Base-by-base conservation (phyloP, 2,797 vertebrate genomes). In the Myotis myotis region DNA sequence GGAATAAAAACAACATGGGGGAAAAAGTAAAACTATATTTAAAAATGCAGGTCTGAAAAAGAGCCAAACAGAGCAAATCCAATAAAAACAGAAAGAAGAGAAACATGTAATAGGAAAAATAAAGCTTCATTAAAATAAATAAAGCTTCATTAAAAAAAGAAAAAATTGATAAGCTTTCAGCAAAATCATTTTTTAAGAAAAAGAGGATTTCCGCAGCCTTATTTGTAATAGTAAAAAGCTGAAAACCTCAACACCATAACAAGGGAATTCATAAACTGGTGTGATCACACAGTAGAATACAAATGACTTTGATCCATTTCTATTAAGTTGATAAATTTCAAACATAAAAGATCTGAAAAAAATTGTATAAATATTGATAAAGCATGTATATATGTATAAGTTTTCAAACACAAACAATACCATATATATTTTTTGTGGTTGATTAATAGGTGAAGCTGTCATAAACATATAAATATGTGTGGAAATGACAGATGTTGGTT, bases 141-240 rank as follows among this genome's bases (percentile, higher is more conserved):
- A 70, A 96, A 44, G 16, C 28, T 71, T 47, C 19, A 49, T 30
- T 66, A 13, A 71, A 49, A 53, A 44, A 30, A 16, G 6, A 22
- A 72, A 81, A n/a, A n/a, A 53, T 3, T 30, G 16, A 49, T 25
- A 80, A 13, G 20, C 16, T 12, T 72, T 20, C 25, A 75, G 60
- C 20, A 79, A 89, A 80, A 68, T 70, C 62, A 60, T 36, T 92
- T 94, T 89, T n/a, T 51, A 93, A 44, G 51, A 72, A 60, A 79
- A 70, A 55, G 53, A 41, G 38, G 44, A 68, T 72, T 53, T 74
- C 62, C 5, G 8, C 5, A 68, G 57, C 20, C 53, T 76, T 76
- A 25, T 30, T 72, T 72, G 15, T 76, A 83, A 74, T 0, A 84
- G 28, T 20, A 75, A 92, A 82, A 91, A 92, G n/a, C 0, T 41